Evolutionary conservation across 2,113 vertebrate species (phyloP).

Genomic region (Sylvietta virens): DNA sequence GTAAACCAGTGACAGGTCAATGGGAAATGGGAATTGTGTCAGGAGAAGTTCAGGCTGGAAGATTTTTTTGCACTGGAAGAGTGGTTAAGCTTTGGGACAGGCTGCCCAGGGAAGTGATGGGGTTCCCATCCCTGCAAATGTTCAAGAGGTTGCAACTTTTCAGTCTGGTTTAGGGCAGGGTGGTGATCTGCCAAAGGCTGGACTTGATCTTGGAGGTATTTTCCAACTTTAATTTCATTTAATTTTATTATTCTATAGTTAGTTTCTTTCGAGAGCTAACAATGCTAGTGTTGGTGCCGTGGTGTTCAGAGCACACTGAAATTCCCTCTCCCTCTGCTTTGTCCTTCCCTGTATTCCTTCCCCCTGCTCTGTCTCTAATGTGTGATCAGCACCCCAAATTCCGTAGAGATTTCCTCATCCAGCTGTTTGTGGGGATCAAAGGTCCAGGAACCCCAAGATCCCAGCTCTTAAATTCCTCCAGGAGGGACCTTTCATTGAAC

Average conservation of each 20-base stretch:
- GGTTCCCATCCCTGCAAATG: background rate
- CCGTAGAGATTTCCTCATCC: no score
- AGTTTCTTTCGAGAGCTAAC: background rate
- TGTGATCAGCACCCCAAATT: background rate
- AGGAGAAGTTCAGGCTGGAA: background rate
- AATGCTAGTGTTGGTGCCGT: accelerated
- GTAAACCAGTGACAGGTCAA: background rate
- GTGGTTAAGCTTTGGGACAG: background rate
- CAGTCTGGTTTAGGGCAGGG: background rate
- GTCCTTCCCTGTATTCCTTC: background rate
- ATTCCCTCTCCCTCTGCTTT: background rate
- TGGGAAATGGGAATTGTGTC: background rate
- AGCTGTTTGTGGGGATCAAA: background rate
- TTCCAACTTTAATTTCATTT: background rate
- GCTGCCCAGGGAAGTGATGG: background rate
- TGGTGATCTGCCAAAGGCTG: background rate
- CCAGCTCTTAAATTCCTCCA: background rate
- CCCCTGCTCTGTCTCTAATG: accelerated
- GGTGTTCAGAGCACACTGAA: background rate
- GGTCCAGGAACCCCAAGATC: background rate
- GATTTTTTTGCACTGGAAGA: background rate
- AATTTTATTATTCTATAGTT: background rate
- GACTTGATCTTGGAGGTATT: background rate
- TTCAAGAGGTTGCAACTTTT: no score
- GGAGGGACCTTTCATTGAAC: background rate